Evolutionary conservation across 2,888 invertebrate species (phyloP).

Genomic region (Agriopis aurantiaria): DNA sequence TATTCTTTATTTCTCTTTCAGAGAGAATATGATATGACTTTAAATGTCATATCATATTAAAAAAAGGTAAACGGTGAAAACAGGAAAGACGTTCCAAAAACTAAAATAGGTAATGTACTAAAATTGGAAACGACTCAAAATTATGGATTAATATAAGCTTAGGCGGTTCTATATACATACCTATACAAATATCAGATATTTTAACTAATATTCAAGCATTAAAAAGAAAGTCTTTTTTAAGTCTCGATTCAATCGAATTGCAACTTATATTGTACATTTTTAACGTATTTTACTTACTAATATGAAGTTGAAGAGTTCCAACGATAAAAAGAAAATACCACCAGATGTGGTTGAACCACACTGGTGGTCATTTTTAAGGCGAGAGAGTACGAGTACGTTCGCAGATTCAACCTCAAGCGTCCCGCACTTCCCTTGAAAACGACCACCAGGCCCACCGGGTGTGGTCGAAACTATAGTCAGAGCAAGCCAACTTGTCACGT

Average conservation of each 20-base stretch:
- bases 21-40: slow-evolving; percentile 51
- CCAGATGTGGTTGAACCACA: too few species aligned
- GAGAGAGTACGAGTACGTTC: too few species aligned
- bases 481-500: too few species aligned
- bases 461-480: too few species aligned
- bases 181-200: neutral
- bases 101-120: neutral
- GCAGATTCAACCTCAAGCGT: too few species aligned
- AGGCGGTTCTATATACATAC: slow-evolving; percentile 39
- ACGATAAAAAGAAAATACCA: too few species aligned
- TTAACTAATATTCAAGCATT: slow-evolving; percentile 40
- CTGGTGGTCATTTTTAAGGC: too few species aligned
- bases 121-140: neutral
- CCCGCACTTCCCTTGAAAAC: too few species aligned
- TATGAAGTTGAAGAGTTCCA: too few species aligned
- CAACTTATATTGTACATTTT: neutral
- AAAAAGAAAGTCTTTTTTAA: slow-evolving; percentile 29
- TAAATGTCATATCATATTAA: slow-evolving; percentile 24
- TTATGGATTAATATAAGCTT: slow-evolving; percentile 31
- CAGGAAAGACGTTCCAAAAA: slow-evolving; percentile 5
- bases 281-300: neutral
- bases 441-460: too few species aligned
- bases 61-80: slow-evolving; percentile 15
- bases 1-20: slow-evolving; percentile 56
- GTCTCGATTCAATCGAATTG: slow-evolving; percentile 18